Evolutionary conservation across 2,888 invertebrate genomes (phyloP).

Genomic region (Pandemis corylana): DNA sequence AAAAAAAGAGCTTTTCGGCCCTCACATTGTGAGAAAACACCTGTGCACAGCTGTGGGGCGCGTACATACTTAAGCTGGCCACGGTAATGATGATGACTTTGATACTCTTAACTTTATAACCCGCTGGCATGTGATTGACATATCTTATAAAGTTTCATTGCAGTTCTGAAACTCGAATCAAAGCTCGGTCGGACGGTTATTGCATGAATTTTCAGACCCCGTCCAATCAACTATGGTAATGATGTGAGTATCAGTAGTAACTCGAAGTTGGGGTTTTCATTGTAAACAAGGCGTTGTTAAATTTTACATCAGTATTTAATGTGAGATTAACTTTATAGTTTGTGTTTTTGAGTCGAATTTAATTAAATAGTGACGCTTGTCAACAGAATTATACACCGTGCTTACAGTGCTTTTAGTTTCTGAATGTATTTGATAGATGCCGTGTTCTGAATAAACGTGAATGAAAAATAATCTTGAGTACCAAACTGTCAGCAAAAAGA

Average conservation of each 20-base stretch:
- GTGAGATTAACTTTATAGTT: conserved; percentile 3
- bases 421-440: no score
- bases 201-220: conserved; percentile 58
- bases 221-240: conserved; percentile 81
- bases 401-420: no score
- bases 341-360: conserved; percentile 11
- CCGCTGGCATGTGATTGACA: neutral
- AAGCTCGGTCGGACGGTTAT: conserved; percentile 43
- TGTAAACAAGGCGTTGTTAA: conserved; percentile 42
- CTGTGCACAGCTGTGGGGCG: no score
- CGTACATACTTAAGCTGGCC: no score
- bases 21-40: no score
- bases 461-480: no score
- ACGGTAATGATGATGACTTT: neutral
- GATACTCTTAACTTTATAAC: neutral
- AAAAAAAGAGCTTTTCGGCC: no score
- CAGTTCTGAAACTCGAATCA: conserved; percentile 26
- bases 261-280: conserved; percentile 57
- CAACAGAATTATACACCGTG: no score
- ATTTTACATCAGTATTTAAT: conserved; percentile 6
- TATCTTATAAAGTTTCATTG: conserved; percentile 13
- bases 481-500: neutral
- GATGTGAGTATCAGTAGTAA: conserved; percentile 55
- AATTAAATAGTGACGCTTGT: neutral
- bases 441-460: no score